Evolutionary conservation across 2,113 vertebrate genomes (phyloP).

Genomic region (Aptenodytes forsteri): DNA sequence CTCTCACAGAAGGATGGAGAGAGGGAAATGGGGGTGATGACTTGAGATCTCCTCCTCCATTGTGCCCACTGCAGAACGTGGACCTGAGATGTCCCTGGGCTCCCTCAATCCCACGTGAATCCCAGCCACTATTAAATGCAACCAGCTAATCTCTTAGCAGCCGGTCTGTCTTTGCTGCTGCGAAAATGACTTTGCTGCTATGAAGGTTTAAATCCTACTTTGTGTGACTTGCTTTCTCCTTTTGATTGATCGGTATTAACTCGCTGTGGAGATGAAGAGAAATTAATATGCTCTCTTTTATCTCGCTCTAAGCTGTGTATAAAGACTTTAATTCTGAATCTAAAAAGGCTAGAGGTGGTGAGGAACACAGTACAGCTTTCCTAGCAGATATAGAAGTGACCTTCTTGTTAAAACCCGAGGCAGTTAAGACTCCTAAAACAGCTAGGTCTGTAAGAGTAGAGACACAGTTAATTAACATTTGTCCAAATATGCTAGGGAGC

Average conservation of each 20-base stretch:
- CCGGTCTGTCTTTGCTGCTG: background rate
- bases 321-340: background rate
- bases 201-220: background rate
- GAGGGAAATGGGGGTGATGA: background rate
- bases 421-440: background rate
- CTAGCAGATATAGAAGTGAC: background rate
- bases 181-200: background rate
- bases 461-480: background rate
- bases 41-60: background rate
- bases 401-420: background rate
- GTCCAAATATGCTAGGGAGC: background rate
- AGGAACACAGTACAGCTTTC: background rate
- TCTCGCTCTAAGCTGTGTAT: background rate
- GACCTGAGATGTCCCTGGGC: background rate
- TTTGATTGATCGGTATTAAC: background rate
- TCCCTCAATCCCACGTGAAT: background rate
- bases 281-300: background rate
- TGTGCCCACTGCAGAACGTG: fast-evolving
- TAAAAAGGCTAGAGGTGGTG: background rate
- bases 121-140: background rate
- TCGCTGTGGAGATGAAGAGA: background rate
- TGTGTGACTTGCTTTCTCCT: background rate
- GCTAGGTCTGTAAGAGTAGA: background rate
- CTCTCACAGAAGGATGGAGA: background rate
- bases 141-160: background rate